Base-by-base conservation (phyloP, 2,797 vertebrate genomes). In the Tokudaia muenninki region DNA sequence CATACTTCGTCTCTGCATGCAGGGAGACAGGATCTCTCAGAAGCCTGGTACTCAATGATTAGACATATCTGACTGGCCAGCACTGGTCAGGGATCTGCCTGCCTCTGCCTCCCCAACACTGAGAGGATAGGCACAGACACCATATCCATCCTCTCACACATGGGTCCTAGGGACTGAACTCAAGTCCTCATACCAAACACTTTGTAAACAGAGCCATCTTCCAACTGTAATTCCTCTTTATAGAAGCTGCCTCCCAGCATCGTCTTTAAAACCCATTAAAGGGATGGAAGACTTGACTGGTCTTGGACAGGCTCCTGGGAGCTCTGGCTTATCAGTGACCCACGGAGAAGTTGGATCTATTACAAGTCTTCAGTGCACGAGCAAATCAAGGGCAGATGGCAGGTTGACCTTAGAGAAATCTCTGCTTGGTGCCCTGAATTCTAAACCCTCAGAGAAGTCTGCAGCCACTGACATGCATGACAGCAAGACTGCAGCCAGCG, bases 401-500 rank as follows among this genome's bases (percentile, higher is more conserved):
- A 70, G n/a, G 50, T 55, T 44, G 84, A 44, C 72, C 75, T 79
- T 74, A 17, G 79, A 95, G 47, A 61, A 80, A 80, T 0, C 44
- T 21, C 31, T 14, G 31, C 34, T 67, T 70, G 44, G n/a, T 37
- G 5, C 31, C 67, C 57, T 41, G 22, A 63, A 59, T 41, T 77
- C n/a, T 57, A 14, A 37, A 55, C 74, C 77, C 72, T 44, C 19
- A 74, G 79, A 93, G 24, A 86, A 86, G 61, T 88, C 74, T 21
- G 91, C 4, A 47, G 34, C 80, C 61, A 44, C 26, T 75, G 88
- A 72, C 55, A 87, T 65, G 75, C 65, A 37, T 17, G n/a, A 37
- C 70, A 14, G 70, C n/a, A 37, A 72, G 95, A 97, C 96, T 82
- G 84, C 86, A 93, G 89, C 57, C 97, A 91, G 87, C n/a, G 61